Conservation (phyloP, 2,888 invertebrate species). For the Lapara coniferarum region DNA sequence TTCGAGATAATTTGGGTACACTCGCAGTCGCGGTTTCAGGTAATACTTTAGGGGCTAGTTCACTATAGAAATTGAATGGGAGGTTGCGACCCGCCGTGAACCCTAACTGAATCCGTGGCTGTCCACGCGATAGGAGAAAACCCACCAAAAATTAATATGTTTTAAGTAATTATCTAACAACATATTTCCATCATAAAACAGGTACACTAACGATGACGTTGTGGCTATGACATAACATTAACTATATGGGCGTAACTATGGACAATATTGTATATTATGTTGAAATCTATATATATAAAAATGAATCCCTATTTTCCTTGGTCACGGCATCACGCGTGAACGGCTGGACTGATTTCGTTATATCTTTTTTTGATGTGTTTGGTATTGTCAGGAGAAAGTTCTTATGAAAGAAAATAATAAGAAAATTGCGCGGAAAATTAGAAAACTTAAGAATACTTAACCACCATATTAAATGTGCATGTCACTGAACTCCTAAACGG, state of each 20-base stretch:
- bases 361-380: too few species aligned
- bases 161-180: conserved; percentile 47
- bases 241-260: conserved; percentile 22
- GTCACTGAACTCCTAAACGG: too few species aligned
- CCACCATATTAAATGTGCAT: too few species aligned
- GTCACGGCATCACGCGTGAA: too few species aligned
- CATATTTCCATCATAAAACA: conserved; percentile 42
- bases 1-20: conserved; percentile 10
- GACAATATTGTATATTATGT: background rate
- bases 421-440: too few species aligned
- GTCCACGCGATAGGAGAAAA: conserved; percentile 47
- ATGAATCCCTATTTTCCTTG: too few species aligned
- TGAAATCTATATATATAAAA: too few species aligned
- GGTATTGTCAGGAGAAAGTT: too few species aligned
- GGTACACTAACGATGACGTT: conserved; percentile 28
- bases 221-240: conserved; percentile 23
- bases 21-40: conserved; percentile 20
- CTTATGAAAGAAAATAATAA: too few species aligned
- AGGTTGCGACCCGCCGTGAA: background rate
- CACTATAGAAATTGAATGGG: background rate
- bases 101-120: conserved; percentile 18
- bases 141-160: conserved; percentile 56
- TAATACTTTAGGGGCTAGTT: background rate
- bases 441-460: too few species aligned
- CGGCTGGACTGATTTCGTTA: too few species aligned